A percentile compares a stretch with the other conserved stretches of the same genome.
phyloP scores from a whole-genome alignment of 2,888 invertebrate species.

The Blera fallax region DNA sequence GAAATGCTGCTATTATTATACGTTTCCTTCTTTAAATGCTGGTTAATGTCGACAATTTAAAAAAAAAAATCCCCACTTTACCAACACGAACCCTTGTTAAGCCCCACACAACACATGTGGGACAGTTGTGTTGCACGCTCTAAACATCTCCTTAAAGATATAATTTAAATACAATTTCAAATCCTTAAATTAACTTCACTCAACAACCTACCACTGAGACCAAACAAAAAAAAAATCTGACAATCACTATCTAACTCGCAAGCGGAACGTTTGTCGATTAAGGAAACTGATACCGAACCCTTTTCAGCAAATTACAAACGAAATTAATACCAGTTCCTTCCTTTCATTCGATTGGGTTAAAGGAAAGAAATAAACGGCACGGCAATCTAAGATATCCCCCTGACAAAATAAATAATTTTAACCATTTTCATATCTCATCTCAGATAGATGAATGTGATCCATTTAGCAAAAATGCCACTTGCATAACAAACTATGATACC shows the following conservation, averaged over 20 bases:
- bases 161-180: not conserved
- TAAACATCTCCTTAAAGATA: not conserved
- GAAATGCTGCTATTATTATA: not conserved
- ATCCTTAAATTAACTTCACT: not conserved
- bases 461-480: slow-evolving; percentile 54
- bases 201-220: not conserved
- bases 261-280: not conserved
- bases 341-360: slow-evolving; percentile 3
- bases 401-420: slow-evolving; percentile 15
- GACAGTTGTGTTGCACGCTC: not conserved
- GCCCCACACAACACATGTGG: not conserved
- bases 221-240: not conserved
- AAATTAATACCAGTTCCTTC: slow-evolving; percentile 30
- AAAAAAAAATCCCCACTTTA: not conserved
- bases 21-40: not conserved
- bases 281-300: slow-evolving; percentile 5
- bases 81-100: not conserved
- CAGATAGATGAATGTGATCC: slow-evolving; percentile 20
- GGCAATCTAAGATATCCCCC: slow-evolving; percentile 8
- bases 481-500: slow-evolving; percentile 46
- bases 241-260: not conserved
- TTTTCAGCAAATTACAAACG: slow-evolving; percentile 39
- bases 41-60: not conserved
- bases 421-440: not conserved
- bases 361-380: not conserved